These are phyloP conservation scores for Thamnophis sirtalis DNA, from an alignment of 2,113 vertebrate genomes.

Conservation along the genomic window DNA sequence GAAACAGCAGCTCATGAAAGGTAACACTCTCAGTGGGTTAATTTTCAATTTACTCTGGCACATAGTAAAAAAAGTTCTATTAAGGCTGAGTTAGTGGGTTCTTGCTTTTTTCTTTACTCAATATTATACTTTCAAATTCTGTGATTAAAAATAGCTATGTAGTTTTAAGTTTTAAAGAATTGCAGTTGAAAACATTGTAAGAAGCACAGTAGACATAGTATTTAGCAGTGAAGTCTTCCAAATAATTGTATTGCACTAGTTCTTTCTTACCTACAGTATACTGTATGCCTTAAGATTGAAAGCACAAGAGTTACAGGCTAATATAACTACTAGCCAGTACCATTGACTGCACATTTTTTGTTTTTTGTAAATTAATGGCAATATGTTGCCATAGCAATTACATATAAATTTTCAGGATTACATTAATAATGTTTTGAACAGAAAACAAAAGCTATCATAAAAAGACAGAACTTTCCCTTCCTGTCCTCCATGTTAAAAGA, in stretches of 20 bases:
- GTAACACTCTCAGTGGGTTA: not conserved
- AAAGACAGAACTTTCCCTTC: not conserved
- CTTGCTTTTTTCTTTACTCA: not conserved
- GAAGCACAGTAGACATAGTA: not conserved
- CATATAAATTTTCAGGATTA: not conserved
- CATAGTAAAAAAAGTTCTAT: not conserved
- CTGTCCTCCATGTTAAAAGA: no score
- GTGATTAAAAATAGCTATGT: not conserved
- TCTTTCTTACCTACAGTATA: not conserved
- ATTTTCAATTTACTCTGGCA: not conserved
- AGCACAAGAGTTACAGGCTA: not conserved
- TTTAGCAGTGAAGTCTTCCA: not conserved
- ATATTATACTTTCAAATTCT: not conserved
- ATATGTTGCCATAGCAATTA: not conserved
- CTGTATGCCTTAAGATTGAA: not conserved
- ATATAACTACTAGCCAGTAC: not conserved
- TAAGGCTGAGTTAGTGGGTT: not conserved
- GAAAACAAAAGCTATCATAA: not conserved
- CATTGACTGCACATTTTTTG: not conserved
- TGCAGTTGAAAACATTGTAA: not conserved
- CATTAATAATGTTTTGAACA: not conserved
- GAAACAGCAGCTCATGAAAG: not conserved
- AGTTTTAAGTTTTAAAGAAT: not conserved
- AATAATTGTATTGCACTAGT: not conserved
- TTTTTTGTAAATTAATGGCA: not conserved